Evolutionary conservation across 2,888 invertebrate species (phyloP).

Genomic region (Nemoura dubitans): DNA sequence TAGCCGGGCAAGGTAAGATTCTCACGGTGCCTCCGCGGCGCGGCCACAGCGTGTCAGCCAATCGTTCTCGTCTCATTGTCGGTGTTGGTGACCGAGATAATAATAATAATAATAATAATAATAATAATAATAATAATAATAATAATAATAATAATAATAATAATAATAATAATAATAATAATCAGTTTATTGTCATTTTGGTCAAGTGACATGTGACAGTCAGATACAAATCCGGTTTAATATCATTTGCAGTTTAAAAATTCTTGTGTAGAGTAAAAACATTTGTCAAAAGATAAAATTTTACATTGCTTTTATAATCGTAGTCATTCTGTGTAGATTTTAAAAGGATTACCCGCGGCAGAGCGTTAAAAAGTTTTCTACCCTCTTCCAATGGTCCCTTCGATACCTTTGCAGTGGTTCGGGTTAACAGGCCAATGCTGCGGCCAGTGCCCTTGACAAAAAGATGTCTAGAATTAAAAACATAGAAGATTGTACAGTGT

Average conservation of each 20-base stretch:
- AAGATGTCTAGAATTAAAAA: background rate
- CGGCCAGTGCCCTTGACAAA: background rate
- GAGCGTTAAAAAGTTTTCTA: background rate
- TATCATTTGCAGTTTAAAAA: background rate
- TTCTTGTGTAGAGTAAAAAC: background rate
- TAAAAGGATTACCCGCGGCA: background rate
- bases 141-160: too few species aligned
- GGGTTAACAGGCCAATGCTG: background rate
- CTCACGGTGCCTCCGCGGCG: too few species aligned
- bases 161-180: too few species aligned
- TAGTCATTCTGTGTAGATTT: background rate
- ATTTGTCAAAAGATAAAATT: background rate
- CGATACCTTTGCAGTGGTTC: background rate
- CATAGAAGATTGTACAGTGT: background rate
- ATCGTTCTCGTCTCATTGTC: too few species aligned
- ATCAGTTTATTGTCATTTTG: constrained; percentile 9
- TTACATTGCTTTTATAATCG: background rate
- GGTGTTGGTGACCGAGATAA: too few species aligned
- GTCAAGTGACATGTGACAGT: background rate
- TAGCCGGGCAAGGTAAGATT: too few species aligned
- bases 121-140: too few species aligned
- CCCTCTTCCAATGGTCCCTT: background rate
- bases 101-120: too few species aligned
- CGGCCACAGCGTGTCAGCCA: too few species aligned
- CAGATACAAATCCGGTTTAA: background rate